phyloP scores from a whole-genome alignment of 2,888 invertebrate species.

The Apomyelois bistriatella region DNA sequence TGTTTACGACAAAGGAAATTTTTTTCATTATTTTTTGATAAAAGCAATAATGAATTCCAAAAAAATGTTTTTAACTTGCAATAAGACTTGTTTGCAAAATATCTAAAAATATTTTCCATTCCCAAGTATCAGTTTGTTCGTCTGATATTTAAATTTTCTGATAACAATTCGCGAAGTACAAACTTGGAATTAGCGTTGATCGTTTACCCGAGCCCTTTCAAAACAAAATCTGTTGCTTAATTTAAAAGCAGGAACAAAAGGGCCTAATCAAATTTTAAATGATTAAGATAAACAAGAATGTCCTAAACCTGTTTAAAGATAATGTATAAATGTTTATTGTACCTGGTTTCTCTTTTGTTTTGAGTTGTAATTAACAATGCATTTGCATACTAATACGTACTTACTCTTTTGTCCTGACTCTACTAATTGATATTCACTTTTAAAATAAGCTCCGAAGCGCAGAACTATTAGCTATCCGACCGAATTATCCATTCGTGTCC shows the following conservation, averaged over 20 bases:
- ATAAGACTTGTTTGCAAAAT: neutral
- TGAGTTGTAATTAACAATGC: too few relatives aligned
- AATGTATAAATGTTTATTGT: neutral
- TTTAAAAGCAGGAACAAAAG: constrained; percentile 12
- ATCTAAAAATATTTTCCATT: neutral
- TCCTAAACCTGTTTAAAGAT: neutral
- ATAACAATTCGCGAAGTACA: constrained; percentile 11
- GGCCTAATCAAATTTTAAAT: constrained; percentile 10
- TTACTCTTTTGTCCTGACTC: too few relatives aligned
- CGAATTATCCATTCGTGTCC: too few relatives aligned
- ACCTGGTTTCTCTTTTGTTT: too few relatives aligned
- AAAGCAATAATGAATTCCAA: too few relatives aligned
- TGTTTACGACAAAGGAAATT: too few relatives aligned
- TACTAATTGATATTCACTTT: too few relatives aligned
- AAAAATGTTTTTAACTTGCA: too few relatives aligned
- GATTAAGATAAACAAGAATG: constrained; percentile 4
- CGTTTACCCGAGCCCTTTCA: constrained; percentile 8
- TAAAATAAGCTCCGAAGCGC: too few relatives aligned
- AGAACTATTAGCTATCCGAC: too few relatives aligned
- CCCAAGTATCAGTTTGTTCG: neutral
- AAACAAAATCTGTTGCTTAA: constrained; percentile 12
- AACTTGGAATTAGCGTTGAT: constrained; percentile 12
- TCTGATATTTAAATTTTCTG: constrained; percentile 6
- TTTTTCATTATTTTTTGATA: too few relatives aligned
- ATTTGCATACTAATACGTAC: too few relatives aligned